Conservation (phyloP, 2,113 vertebrate genomes). For the Synchiropus splendidus region DNA sequence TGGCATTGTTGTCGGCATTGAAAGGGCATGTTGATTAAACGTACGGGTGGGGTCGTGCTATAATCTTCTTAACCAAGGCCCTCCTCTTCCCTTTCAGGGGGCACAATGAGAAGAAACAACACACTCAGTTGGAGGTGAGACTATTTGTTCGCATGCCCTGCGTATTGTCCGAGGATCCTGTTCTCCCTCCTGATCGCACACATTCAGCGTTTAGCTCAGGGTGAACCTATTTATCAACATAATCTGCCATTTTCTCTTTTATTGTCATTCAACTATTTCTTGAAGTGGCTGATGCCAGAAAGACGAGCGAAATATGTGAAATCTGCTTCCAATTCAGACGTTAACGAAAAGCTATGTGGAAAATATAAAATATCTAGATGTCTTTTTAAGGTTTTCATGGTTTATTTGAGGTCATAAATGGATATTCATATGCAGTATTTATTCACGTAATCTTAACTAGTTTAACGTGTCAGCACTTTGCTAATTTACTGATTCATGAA, state of each 20-base stretch:
- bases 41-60: constrained; percentile 63
- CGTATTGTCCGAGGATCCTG: constrained; percentile 51
- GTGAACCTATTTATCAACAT: constrained; percentile 53
- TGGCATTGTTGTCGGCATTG: constrained; percentile 61
- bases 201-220: constrained; percentile 52
- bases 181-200: constrained; percentile 47
- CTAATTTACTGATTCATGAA: too few species aligned
- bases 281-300: constrained; percentile 13
- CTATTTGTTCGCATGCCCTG: constrained; percentile 62
- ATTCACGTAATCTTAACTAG: too few species aligned
- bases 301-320: not conserved
- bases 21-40: constrained; percentile 75
- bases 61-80: constrained; percentile 72
- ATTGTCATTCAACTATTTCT: constrained; percentile 20
- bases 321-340: too few species aligned
- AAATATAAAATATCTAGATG: too few species aligned
- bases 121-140: constrained; percentile 65
- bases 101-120: constrained; percentile 70
- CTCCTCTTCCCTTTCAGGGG: constrained; percentile 63
- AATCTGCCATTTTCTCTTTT: constrained; percentile 41
- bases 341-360: too few species aligned
- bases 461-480: too few species aligned
- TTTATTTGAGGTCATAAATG: too few species aligned
- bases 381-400: too few species aligned
- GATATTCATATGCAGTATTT: too few species aligned